Evolutionary conservation across 2,797 vertebrate species (phyloP).

Genomic region (Coreius guichenoti): DNA sequence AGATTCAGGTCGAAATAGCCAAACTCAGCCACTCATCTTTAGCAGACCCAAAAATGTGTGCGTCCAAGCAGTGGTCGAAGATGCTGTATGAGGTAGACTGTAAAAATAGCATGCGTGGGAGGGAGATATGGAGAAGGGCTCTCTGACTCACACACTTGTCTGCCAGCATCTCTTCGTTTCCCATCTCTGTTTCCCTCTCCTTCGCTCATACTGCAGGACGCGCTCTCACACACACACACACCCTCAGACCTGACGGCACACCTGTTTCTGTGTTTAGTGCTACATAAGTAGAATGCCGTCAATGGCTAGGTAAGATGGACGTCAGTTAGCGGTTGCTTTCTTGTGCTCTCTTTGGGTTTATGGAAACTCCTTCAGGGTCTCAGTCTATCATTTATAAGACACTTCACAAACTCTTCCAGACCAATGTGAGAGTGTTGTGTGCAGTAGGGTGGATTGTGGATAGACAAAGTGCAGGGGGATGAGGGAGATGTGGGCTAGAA

Average conservation of each 20-base stretch:
- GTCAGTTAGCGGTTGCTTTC: slow-evolving; percentile 1
- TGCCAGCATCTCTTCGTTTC: slow-evolving; percentile 41
- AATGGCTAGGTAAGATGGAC: neutral
- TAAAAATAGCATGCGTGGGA: slow-evolving; percentile 64
- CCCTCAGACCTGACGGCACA: slow-evolving; percentile 19
- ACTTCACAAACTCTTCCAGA: slow-evolving; percentile 10
- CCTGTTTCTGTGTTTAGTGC: slow-evolving; percentile 23
- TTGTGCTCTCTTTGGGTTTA: slow-evolving; percentile 6
- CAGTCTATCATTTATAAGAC: slow-evolving; percentile 47
- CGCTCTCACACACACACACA: neutral
- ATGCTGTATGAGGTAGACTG: slow-evolving; percentile 54
- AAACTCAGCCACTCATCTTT: neutral
- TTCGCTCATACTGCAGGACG: slow-evolving; percentile 22
- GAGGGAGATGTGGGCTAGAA: slow-evolving; percentile 5
- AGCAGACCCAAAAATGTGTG: slow-evolving; percentile 14
- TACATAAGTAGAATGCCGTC: neutral
- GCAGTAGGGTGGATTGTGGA: slow-evolving; percentile 7
- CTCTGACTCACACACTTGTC: slow-evolving; percentile 59
- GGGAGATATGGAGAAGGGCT: slow-evolving; percentile 57
- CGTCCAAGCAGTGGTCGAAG: slow-evolving; percentile 42
- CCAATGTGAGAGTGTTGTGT: slow-evolving; percentile 2
- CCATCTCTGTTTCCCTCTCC: slow-evolving; percentile 25
- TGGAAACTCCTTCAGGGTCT: slow-evolving; percentile 48
- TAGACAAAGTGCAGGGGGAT: slow-evolving; percentile 9
- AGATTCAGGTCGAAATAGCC: slow-evolving; percentile 11